A percentile compares a stretch with the other conserved stretches of the same genome.
Conservation (phyloP, 37 sponge, comb jelly and placozoan genomes). For the Chondrosia reniformis region DNA sequence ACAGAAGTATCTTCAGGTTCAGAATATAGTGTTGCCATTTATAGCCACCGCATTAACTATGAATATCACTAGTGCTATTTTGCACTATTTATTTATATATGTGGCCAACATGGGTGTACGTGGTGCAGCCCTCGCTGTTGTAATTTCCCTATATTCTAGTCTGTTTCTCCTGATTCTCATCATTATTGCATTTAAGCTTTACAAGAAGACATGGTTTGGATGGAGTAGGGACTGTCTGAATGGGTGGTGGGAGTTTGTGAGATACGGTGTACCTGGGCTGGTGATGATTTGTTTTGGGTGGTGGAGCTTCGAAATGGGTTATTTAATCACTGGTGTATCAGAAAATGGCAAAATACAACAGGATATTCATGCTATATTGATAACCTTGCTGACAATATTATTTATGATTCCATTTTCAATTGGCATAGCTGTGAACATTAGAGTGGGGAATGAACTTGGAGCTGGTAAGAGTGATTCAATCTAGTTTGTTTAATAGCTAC, state of each 20-base stretch:
- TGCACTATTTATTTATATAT: slow-evolving; percentile 35
- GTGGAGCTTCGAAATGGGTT: slow-evolving; percentile 42
- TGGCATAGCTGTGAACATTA: slow-evolving; percentile 24
- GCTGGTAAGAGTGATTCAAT: slow-evolving; percentile 32
- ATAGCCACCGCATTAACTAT: slow-evolving; percentile 4
- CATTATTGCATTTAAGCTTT: slow-evolving; percentile 26
- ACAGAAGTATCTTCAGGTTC: slow-evolving; percentile 60
- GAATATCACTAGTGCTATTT: slow-evolving; percentile 16
- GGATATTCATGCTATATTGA: slow-evolving; percentile 33
- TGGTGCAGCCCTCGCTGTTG: slow-evolving; percentile 16
- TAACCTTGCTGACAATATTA: slow-evolving; percentile 14
- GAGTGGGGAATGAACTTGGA: slow-evolving; percentile 67
- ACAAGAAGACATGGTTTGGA: slow-evolving; percentile 60
- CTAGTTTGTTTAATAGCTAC: too few relatives aligned
- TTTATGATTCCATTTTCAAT: slow-evolving; percentile 50
- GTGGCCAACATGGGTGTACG: slow-evolving; percentile 23
- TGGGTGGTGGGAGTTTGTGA: slow-evolving; percentile 45
- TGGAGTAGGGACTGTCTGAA: slow-evolving; percentile 58
- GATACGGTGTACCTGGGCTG: slow-evolving; percentile 54
- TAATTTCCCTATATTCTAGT: background rate
- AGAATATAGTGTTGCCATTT: slow-evolving; percentile 56
- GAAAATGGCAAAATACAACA: slow-evolving; percentile 23
- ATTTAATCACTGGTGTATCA: slow-evolving; percentile 42
- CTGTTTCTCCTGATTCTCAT: slow-evolving; percentile 26
- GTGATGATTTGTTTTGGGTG: slow-evolving; percentile 37